These are phyloP conservation scores for Sphyrna mokarran DNA, from an alignment of 2,113 vertebrate species.

Conservation along the genomic window DNA sequence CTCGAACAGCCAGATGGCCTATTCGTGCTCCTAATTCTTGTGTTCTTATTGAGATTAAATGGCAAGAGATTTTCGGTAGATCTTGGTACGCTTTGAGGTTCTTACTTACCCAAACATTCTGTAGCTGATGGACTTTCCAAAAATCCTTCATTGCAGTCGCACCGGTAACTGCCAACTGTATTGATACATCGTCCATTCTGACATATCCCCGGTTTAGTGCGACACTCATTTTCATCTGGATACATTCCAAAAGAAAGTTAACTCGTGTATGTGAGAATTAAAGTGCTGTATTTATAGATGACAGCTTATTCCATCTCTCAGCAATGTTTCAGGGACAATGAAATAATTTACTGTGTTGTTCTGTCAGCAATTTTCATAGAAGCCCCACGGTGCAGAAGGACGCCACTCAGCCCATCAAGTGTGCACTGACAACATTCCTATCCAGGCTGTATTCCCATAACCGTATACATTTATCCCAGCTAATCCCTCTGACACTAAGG, in stretches of 20 bases:
- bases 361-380: background rate
- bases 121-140: slow-evolving; percentile 72
- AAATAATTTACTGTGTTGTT: background rate
- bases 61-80: background rate
- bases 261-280: background rate
- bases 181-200: slow-evolving; percentile 82
- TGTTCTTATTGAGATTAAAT: background rate
- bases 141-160: slow-evolving; percentile 82
- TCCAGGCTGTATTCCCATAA: too few species aligned
- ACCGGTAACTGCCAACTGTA: slow-evolving; percentile 78
- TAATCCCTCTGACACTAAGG: too few species aligned
- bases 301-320: background rate
- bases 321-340: background rate
- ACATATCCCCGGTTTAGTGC: slow-evolving; percentile 73
- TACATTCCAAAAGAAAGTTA: background rate
- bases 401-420: too few species aligned
- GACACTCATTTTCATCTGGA: slow-evolving; percentile 83
- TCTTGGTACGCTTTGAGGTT: background rate
- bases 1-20: too few species aligned
- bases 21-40: too few species aligned
- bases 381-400: too few species aligned
- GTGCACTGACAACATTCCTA: too few species aligned
- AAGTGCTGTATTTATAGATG: background rate
- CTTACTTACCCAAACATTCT: slow-evolving; percentile 75
- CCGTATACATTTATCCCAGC: too few species aligned